Conservation (phyloP, 1,140 invertebrate species). For the Dolichoris vasculosae region DNA sequence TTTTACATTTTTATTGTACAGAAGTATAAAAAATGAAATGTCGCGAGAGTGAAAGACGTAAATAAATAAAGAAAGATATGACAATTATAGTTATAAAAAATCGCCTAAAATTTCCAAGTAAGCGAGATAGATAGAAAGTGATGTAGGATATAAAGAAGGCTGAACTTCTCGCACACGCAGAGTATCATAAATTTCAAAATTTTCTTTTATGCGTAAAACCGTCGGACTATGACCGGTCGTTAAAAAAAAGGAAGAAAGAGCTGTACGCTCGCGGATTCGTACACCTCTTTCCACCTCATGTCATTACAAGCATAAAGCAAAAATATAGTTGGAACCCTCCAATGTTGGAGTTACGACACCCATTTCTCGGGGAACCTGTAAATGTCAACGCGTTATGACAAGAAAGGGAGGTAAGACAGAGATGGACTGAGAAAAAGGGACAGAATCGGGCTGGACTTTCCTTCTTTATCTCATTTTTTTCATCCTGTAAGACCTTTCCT, state of each 20-base stretch:
- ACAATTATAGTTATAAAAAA: no score
- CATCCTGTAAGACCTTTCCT: no score
- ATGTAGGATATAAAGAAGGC: not conserved
- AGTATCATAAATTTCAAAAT: conserved; percentile 48
- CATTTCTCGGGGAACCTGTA: conserved; percentile 41
- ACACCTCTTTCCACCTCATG: not conserved
- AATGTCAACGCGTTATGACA: conserved; percentile 36
- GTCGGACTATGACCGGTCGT: conserved; percentile 41
- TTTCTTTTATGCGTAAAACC: conserved; percentile 50
- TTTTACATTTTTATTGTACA: no score
- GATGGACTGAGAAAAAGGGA: not conserved
- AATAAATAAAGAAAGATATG: no score
- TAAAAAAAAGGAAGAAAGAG: conserved; percentile 26
- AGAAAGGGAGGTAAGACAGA: not conserved
- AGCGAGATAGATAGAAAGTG: not conserved
- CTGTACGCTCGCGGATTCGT: not conserved
- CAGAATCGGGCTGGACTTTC: not conserved
- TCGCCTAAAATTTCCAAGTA: not conserved
- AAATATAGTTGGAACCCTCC: conserved; percentile 46
- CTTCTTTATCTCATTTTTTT: not conserved
- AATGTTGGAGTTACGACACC: conserved; percentile 49
- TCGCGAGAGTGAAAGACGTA: no score
- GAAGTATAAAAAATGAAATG: no score
- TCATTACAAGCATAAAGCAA: conserved; percentile 54
- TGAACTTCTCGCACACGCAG: no score